Evolutionary conservation across 2,797 vertebrate species (phyloP).

Genomic region (Aulostomus chinensis): DNA sequence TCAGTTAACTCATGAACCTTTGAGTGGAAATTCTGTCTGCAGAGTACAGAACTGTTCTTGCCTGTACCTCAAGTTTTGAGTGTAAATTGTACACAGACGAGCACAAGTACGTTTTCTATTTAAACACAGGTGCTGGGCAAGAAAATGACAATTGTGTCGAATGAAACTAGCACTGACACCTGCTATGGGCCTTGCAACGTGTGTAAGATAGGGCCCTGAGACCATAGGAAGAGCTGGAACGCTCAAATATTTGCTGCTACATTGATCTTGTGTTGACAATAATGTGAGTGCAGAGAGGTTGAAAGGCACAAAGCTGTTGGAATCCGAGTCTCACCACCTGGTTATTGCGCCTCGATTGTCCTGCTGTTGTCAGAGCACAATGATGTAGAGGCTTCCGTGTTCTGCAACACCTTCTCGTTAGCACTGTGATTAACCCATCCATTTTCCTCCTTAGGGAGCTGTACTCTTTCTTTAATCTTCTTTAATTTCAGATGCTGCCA

Average conservation of each 20-base stretch:
- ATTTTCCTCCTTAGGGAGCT: slow-evolving; percentile 45
- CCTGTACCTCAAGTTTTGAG: too few relatives aligned
- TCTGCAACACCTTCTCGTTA: slow-evolving; percentile 48
- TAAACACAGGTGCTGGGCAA: too few relatives aligned
- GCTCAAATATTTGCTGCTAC: slow-evolving; percentile 45
- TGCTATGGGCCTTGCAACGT: too few relatives aligned
- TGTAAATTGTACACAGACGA: too few relatives aligned
- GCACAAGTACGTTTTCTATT: too few relatives aligned
- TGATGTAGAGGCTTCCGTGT: slow-evolving; percentile 50
- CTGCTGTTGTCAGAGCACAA: slow-evolving; percentile 53
- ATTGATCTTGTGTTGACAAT: slow-evolving; percentile 41
- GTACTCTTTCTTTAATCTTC: slow-evolving; percentile 23
- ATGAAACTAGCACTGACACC: too few relatives aligned
- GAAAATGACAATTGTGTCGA: too few relatives aligned
- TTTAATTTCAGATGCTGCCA: slow-evolving; percentile 50
- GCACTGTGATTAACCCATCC: slow-evolving; percentile 64
- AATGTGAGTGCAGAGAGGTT: slow-evolving; percentile 15
- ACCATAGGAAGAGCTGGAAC: slow-evolving; percentile 16
- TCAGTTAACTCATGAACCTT: too few relatives aligned
- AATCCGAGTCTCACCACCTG: slow-evolving; percentile 19
- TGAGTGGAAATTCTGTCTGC: too few relatives aligned
- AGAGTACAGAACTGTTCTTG: too few relatives aligned
- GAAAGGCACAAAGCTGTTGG: slow-evolving; percentile 40
- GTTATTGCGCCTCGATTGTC: slow-evolving; percentile 39
- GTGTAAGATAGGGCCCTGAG: slow-evolving; percentile 15